These are phyloP conservation scores for Scaptomyza tumidula DNA, from an alignment of 2,888 invertebrate species.

Conservation along the genomic window DNA sequence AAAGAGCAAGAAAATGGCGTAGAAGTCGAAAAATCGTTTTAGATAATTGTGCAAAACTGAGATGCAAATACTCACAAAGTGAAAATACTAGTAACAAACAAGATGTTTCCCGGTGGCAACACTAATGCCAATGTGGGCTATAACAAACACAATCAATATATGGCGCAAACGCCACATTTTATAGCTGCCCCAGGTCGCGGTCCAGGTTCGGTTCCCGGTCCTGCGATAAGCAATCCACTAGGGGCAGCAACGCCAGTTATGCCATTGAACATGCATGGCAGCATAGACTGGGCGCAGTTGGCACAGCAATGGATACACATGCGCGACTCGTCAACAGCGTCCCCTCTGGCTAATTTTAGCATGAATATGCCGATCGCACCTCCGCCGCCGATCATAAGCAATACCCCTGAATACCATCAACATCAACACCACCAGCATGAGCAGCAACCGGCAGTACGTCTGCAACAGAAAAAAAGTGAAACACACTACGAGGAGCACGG, in stretches of 20 bases:
- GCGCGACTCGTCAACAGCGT: constrained; percentile 87
- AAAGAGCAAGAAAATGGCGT: constrained; percentile 65
- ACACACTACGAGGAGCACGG: constrained; percentile 87
- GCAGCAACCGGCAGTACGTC: constrained; percentile 8
- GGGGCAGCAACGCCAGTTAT: constrained; percentile 31
- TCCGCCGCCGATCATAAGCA: constrained; percentile 85
- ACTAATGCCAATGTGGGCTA: constrained; percentile 77
- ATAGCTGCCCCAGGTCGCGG: constrained; percentile 85
- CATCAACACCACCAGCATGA: constrained; percentile 33
- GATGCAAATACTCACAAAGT: constrained; percentile 13
- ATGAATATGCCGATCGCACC: constrained; percentile 87
- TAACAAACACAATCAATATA: constrained; percentile 83
- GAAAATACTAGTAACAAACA: constrained; percentile 3
- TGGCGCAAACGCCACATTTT: constrained; percentile 87
- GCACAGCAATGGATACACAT: constrained; percentile 99
- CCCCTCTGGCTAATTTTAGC: constrained; percentile 51
- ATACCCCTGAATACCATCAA: constrained; percentile 46
- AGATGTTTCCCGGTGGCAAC: constrained; percentile 82
- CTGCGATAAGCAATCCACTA: constrained; percentile 22
- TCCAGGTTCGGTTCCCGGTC: constrained; percentile 21
- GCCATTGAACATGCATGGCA: constrained; percentile 64
- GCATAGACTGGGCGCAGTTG: constrained; percentile 98
- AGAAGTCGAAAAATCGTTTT: constrained; percentile 38
- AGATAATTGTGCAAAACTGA: constrained; percentile 28
- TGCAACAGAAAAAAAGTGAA: constrained; percentile 27